Evolutionary conservation across 2,113 vertebrate species (phyloP).

Genomic region (Chitala chitala): DNA sequence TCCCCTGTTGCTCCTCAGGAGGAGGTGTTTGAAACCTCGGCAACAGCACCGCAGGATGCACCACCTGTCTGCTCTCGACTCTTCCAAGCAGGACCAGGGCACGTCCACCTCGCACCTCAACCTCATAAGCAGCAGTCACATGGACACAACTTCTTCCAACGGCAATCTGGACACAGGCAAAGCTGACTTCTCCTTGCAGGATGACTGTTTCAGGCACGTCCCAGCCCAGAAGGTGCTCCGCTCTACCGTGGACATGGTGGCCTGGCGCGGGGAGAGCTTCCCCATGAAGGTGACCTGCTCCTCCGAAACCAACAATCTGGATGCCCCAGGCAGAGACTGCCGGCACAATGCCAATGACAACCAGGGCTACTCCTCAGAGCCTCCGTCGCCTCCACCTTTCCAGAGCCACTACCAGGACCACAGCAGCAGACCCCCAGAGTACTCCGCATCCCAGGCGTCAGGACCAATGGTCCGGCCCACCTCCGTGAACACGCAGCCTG

Average conservation of each 20-base stretch:
- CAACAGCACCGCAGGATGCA: conserved; percentile 71
- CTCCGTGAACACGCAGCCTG: conserved; percentile 60
- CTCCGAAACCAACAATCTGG: conserved; percentile 54
- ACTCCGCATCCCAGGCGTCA: conserved; percentile 59
- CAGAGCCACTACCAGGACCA: conserved; percentile 56
- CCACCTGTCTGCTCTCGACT: conserved; percentile 60
- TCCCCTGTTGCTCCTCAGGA: conserved; percentile 43
- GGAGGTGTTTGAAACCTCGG: conserved; percentile 74
- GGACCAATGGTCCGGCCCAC: conserved; percentile 62
- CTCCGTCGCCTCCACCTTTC: conserved; percentile 61
- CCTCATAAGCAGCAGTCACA: conserved; percentile 69
- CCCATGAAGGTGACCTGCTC: conserved; percentile 57
- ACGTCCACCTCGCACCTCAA: conserved; percentile 78
- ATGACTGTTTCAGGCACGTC: conserved; percentile 64
- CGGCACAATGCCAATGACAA: conserved; percentile 47
- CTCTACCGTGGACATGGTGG: conserved; percentile 39
- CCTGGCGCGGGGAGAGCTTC: conserved; percentile 53
- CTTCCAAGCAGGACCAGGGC: conserved; percentile 70
- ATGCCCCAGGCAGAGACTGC: conserved; percentile 44
- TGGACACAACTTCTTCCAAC: conserved; percentile 59
- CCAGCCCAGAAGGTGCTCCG: conserved; percentile 47
- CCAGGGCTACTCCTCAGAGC: conserved; percentile 56
- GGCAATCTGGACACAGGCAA: conserved; percentile 62
- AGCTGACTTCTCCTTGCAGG: conserved; percentile 61
- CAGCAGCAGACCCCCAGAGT: conserved; percentile 63